Percentiles rank a stretch among this genome's conserved stretches.
Evolutionary conservation across 2,888 invertebrate genomes (phyloP).

Genomic region (Petrolisthes cinctipes): DNA sequence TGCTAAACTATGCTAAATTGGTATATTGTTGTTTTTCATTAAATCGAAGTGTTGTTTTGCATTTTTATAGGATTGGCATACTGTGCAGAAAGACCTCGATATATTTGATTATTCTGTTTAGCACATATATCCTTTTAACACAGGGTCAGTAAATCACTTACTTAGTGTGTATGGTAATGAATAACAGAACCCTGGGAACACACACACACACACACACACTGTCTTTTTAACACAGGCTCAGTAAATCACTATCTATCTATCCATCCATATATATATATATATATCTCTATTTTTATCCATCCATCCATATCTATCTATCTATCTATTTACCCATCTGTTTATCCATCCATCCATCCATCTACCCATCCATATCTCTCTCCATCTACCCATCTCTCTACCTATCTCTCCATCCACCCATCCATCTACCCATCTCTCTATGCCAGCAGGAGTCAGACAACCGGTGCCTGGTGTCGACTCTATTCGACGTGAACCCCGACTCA

Average conservation of each 20-base stretch:
- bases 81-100: too few relatives aligned
- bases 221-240: not conserved
- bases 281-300: too few relatives aligned
- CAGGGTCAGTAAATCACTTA: too few relatives aligned
- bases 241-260: not conserved
- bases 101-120: too few relatives aligned
- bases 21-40: too few relatives aligned
- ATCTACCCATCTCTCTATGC: conserved; percentile 66
- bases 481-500: conserved; percentile 94
- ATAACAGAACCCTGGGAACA: too few relatives aligned
- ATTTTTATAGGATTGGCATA: too few relatives aligned
- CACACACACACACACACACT: not conserved
- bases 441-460: conserved; percentile 72
- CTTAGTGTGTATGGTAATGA: too few relatives aligned
- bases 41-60: too few relatives aligned
- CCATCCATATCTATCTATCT: not conserved
- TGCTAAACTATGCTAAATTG: too few relatives aligned
- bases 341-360: conserved; percentile 1
- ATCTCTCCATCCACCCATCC: not conserved
- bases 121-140: too few relatives aligned
- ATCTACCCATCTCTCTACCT: not conserved
- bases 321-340: not conserved
- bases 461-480: conserved; percentile 91
- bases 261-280: not conserved
- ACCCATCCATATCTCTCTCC: too few relatives aligned